A percentile compares a stretch with the other conserved stretches of the same genome.
Evolutionary conservation across 2,113 vertebrate genomes (phyloP).

Genomic region (Calyptommatus sinebrachiatus): DNA sequence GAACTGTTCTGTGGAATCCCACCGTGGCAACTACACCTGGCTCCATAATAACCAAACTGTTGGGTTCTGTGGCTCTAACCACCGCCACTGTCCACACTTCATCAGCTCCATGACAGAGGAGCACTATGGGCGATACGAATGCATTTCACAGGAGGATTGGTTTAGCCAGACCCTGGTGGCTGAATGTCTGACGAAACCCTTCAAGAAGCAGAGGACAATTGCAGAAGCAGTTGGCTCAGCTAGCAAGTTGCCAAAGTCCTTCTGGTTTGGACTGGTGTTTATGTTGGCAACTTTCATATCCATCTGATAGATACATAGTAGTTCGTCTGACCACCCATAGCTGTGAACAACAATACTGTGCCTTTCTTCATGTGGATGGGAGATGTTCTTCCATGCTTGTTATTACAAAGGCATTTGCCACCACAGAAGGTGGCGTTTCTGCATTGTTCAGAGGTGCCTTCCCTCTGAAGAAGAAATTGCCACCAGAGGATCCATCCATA

Average conservation of each 20-base stretch:
- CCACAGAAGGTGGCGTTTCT: not conserved
- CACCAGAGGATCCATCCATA: too few species aligned
- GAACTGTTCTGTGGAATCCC: conserved; percentile 74
- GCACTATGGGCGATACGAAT: conserved; percentile 67
- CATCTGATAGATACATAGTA: conserved; percentile 50
- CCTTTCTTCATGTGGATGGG: not conserved
- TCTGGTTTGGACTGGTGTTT: conserved; percentile 56
- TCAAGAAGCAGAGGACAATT: not conserved
- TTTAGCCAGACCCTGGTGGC: conserved; percentile 64
- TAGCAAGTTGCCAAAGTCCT: not conserved
- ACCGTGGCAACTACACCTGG: conserved; percentile 73
- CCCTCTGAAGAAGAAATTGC: too few species aligned
- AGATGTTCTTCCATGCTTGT: too few species aligned
- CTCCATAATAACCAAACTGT: conserved; percentile 60
- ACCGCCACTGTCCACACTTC: conserved; percentile 71
- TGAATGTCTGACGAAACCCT: conserved; percentile 55
- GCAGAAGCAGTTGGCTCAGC: not conserved
- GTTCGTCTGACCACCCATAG: not conserved
- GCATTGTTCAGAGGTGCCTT: not conserved
- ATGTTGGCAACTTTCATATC: conserved; percentile 41
- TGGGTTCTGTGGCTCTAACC: conserved; percentile 67
- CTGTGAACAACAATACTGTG: too few species aligned
- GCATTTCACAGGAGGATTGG: conserved; percentile 68
- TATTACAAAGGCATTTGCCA: not conserved
- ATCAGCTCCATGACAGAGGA: conserved; percentile 64